These are phyloP conservation scores for Nycticebus coucang DNA, from an alignment of 2,113 vertebrate genomes.

Conservation along the genomic window DNA sequence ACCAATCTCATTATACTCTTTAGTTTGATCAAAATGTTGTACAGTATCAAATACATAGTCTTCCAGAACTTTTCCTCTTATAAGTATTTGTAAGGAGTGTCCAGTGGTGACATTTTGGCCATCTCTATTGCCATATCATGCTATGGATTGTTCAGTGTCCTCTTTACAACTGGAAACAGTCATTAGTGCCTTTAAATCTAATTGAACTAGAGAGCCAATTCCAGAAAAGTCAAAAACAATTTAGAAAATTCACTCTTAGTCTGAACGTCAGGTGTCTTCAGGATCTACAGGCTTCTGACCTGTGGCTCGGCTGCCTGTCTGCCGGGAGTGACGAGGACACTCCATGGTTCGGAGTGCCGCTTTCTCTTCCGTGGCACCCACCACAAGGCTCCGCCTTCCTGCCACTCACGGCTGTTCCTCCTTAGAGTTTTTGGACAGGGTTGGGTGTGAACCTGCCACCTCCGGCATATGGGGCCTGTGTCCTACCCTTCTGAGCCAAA, in stretches of 20 bases:
- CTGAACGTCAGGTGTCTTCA: background rate
- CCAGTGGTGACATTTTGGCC: background rate
- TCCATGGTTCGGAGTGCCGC: background rate
- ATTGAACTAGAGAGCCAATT: background rate
- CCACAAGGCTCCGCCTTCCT: too few species aligned
- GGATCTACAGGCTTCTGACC: background rate
- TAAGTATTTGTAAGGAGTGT: background rate
- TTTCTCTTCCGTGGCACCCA: background rate
- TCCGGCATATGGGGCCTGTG: too few species aligned
- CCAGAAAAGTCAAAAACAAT: background rate
- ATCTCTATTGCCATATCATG: background rate
- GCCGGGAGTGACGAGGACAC: background rate
- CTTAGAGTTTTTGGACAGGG: too few species aligned
- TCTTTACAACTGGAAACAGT: background rate
- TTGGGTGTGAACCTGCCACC: too few species aligned
- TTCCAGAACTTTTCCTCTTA: background rate
- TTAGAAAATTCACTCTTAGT: background rate
- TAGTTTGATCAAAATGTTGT: background rate
- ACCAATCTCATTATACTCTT: background rate
- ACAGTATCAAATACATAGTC: background rate
- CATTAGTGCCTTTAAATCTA: background rate
- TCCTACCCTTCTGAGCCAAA: too few species aligned
- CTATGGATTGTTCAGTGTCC: background rate
- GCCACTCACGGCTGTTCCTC: background rate
- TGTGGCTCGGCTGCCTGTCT: background rate